Evolutionary conservation across 2,113 vertebrate species (phyloP).

Genomic region (Xiphias gladius): DNA sequence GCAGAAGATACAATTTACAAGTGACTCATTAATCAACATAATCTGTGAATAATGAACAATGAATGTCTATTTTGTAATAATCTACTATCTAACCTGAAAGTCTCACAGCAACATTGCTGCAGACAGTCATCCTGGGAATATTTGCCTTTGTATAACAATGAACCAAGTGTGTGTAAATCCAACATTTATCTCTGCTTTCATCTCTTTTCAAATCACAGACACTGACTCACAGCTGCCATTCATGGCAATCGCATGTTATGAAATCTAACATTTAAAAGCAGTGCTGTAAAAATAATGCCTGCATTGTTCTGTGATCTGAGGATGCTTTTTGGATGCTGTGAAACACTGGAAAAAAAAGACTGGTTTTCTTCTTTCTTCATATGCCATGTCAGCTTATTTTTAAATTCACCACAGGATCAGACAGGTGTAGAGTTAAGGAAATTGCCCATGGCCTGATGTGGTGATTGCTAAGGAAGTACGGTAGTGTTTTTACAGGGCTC

Average conservation of each 20-base stretch:
- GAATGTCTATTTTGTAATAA: not conserved
- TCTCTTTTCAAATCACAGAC: slow-evolving; percentile 30
- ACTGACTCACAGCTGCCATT: slow-evolving; percentile 24
- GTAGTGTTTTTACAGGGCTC: not conserved
- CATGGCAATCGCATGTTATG: slow-evolving; percentile 1
- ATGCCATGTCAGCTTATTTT: slow-evolving; percentile 12
- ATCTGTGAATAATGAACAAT: slow-evolving; percentile 39
- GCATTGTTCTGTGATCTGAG: not conserved
- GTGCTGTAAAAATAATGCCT: not conserved
- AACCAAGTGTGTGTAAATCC: slow-evolving; percentile 26
- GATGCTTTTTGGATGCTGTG: not conserved
- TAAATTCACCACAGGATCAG: slow-evolving; percentile 7
- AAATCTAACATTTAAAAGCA: slow-evolving; percentile 8
- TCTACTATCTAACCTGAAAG: not conserved
- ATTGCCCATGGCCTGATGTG: not conserved
- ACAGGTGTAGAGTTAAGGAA: not conserved
- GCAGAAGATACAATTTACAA: slow-evolving; percentile 38
- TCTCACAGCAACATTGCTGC: slow-evolving; percentile 13
- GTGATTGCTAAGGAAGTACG: not conserved
- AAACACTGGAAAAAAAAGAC: not conserved
- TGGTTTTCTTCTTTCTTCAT: not conserved
- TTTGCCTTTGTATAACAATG: slow-evolving; percentile 31
- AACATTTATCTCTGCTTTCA: slow-evolving; percentile 31
- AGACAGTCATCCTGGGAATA: slow-evolving; percentile 9
- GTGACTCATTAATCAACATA: slow-evolving; percentile 17